Percentiles rank a stretch among this genome's conserved stretches.
phyloP scores from a whole-genome alignment of 2,797 vertebrate species.

The Cephalopachus bancanus region DNA sequence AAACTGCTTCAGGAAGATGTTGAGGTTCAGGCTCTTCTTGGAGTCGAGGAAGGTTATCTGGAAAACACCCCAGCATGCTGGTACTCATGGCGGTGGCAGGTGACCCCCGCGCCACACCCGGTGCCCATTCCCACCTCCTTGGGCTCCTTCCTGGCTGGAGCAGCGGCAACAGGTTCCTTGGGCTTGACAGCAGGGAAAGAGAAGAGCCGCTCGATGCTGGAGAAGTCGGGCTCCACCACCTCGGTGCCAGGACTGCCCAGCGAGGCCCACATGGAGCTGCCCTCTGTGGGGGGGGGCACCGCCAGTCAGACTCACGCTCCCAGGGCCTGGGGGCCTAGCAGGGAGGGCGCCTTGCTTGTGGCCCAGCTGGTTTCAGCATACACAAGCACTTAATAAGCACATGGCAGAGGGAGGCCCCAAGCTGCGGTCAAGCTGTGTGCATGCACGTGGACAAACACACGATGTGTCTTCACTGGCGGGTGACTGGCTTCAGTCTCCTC shows the following conservation, averaged over 20 bases:
- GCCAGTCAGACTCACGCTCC: fast-evolving
- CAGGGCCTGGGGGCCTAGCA: no score
- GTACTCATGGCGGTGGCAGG: not conserved
- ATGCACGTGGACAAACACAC: fast-evolving
- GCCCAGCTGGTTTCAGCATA: not conserved
- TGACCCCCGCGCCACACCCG: fast-evolving
- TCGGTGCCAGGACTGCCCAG: constrained; percentile 85
- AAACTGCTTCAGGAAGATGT: constrained; percentile 99
- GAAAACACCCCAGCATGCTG: constrained; percentile 61
- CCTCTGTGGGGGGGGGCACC: constrained; percentile 88
- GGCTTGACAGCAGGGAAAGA: constrained; percentile 93
- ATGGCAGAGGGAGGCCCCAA: not conserved
- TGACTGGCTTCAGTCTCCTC: no score
- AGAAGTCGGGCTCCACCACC: constrained; percentile 93
- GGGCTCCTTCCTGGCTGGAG: constrained; percentile 93
- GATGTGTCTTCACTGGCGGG: fast-evolving
- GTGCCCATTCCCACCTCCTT: constrained; percentile 92
- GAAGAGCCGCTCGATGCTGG: constrained; percentile 98
- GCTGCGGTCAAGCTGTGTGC: fast-evolving
- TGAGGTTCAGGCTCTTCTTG: constrained; percentile 98
- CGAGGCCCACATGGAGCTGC: constrained; percentile 96
- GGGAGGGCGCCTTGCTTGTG: no score
- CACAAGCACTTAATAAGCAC: not conserved
- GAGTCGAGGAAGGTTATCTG: constrained; percentile 98
- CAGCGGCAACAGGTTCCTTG: constrained; percentile 91